phyloP scores from a whole-genome alignment of 2,888 invertebrate species.

The Alviniconcha strummeri region DNA sequence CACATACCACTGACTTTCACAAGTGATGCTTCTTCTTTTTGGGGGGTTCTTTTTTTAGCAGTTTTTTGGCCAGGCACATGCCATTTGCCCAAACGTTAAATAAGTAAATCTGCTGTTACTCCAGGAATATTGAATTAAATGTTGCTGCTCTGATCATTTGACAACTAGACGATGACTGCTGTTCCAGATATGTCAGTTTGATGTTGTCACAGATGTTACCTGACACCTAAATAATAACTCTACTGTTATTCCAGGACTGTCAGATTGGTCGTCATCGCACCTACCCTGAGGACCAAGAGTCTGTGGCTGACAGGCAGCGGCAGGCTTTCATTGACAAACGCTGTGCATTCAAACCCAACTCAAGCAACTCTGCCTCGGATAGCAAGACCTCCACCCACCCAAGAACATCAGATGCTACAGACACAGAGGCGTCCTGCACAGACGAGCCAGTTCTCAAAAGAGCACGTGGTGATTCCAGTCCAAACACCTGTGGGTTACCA shows the following conservation, averaged over 20 bases:
- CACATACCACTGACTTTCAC: not conserved
- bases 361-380: not conserved
- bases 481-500: not conserved
- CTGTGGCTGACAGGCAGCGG: constrained; percentile 48
- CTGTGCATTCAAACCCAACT: constrained; percentile 25
- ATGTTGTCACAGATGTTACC: too few species aligned
- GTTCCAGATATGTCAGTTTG: too few species aligned
- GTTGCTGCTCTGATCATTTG: not conserved
- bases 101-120: too few species aligned
- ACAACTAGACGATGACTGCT: not conserved
- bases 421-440: not conserved
- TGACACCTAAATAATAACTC: too few species aligned
- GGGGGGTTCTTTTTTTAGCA: not conserved
- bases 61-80: too few species aligned
- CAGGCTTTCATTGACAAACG: constrained; percentile 56
- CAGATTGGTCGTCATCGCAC: constrained; percentile 63
- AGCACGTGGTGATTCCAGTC: not conserved
- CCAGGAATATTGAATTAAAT: too few species aligned
- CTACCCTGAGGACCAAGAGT: constrained; percentile 50
- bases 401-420: not conserved
- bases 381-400: not conserved
- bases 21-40: not conserved
- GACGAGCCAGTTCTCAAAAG: not conserved
- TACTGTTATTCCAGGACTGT: constrained; percentile 56
- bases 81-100: too few species aligned